Percentiles rank a stretch among this genome's conserved stretches.
Evolutionary conservation across 2,113 vertebrate genomes (phyloP).

Genomic region (Xenopus laevis): DNA sequence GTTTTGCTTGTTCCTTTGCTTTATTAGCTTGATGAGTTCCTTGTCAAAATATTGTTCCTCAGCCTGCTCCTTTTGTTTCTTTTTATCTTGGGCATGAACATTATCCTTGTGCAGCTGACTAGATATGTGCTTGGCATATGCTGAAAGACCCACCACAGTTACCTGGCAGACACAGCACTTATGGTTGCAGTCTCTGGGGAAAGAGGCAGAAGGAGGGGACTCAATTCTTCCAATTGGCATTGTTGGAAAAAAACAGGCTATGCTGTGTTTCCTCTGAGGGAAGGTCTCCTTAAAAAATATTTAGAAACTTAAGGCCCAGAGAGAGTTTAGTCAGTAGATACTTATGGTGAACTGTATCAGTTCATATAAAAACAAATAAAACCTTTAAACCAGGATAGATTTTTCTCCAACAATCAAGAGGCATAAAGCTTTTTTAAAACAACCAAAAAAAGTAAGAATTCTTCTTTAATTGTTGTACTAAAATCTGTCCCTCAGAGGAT

Average conservation of each 20-base stretch:
- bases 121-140: conserved; percentile 94
- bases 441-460: conserved; percentile 53
- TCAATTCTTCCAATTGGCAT: conserved; percentile 88
- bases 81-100: conserved; percentile 68
- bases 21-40: conserved; percentile 80
- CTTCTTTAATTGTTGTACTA: conserved; percentile 90
- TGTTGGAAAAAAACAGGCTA: conserved; percentile 45
- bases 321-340: not conserved
- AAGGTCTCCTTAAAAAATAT: conserved; percentile 41
- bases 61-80: conserved; percentile 59
- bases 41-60: conserved; percentile 87
- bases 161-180: conserved; percentile 87
- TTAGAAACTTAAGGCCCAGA: conserved; percentile 12
- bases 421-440: conserved; percentile 60
- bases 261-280: conserved; percentile 67
- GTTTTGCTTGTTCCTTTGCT: conserved; percentile 80
- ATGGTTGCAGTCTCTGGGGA: conserved; percentile 92
- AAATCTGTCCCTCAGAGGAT: conserved; percentile 71
- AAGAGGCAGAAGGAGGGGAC: conserved; percentile 80
- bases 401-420: conserved; percentile 92
- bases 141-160: conserved; percentile 84
- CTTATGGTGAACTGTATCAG: not conserved
- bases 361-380: no score
- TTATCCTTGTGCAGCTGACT: conserved; percentile 88
- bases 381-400: conserved; percentile 46